Conservation (phyloP, 2,888 invertebrate species). For the Leptarthrus brevirostris region DNA sequence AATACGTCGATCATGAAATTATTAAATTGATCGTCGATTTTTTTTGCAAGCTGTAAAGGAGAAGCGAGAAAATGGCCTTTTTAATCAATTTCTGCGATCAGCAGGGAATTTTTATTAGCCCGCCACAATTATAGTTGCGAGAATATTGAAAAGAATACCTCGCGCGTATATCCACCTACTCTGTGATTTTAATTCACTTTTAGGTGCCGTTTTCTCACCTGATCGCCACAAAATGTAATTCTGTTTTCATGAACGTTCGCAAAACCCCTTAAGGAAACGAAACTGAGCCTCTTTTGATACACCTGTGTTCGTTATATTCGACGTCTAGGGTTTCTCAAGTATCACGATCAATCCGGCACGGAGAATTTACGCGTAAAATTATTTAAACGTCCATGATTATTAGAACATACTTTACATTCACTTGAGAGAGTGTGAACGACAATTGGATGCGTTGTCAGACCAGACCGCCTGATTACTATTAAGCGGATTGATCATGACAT, state of each 20-base stretch:
- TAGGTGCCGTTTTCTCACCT: constrained; percentile 36
- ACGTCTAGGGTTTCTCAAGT: too few species aligned
- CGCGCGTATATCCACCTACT: neutral
- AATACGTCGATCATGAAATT: constrained; percentile 42
- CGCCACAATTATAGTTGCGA: neutral
- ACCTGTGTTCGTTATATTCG: too few species aligned
- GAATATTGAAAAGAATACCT: neutral
- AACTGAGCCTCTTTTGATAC: too few species aligned
- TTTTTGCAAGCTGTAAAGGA: constrained; percentile 14
- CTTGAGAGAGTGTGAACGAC: constrained; percentile 9
- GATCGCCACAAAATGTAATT: constrained; percentile 22
- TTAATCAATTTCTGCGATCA: constrained; percentile 48
- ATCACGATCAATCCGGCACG: constrained; percentile 1
- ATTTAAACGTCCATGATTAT: constrained; percentile 13
- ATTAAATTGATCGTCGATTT: constrained; percentile 34
- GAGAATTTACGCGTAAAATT: constrained; percentile 8
- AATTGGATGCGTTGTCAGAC: neutral
- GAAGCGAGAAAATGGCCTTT: constrained; percentile 43
- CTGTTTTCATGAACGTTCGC: constrained; percentile 12
- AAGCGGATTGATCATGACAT: constrained; percentile 12
- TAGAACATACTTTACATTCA: neutral
- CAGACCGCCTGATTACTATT: neutral
- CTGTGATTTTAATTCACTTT: constrained; percentile 24
- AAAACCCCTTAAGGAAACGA: constrained; percentile 13
- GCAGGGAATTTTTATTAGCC: constrained; percentile 18